Evolutionary conservation across 2,888 invertebrate species (phyloP).

Genomic region (Lasioglossum lativentre): DNA sequence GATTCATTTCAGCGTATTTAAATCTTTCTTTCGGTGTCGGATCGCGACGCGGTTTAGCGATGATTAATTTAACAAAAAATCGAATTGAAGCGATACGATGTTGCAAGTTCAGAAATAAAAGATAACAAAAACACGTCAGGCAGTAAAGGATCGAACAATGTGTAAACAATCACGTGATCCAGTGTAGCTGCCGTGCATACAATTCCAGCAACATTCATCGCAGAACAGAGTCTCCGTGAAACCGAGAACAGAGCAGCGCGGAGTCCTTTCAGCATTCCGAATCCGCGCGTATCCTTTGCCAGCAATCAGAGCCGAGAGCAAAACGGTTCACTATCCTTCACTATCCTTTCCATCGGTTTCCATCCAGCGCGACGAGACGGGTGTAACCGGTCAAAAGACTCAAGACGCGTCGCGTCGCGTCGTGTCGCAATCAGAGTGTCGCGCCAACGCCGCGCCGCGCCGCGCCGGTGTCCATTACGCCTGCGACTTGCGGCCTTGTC

Average conservation of each 20-base stretch:
- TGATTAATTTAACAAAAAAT: too few relatives aligned
- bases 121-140: neutral
- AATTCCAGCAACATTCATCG: neutral
- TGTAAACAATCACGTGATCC: neutral
- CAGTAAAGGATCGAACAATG: neutral
- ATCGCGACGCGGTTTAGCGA: too few relatives aligned
- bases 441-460: too few relatives aligned
- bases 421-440: slow-evolving; percentile 28
- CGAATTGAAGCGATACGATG: neutral
- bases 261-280: neutral
- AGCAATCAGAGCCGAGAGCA: neutral
- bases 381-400: slow-evolving; percentile 1
- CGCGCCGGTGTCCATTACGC: slow-evolving; percentile 25
- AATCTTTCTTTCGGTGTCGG: too few relatives aligned
- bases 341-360: neutral
- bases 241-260: neutral
- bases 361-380: neutral
- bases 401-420: slow-evolving; percentile 7
- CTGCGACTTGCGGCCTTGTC: neutral
- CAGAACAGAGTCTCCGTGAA: neutral
- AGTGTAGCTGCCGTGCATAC: neutral
- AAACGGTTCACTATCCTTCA: slow-evolving; percentile 4
- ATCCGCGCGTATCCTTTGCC: slow-evolving; percentile 9
- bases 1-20: too few relatives aligned
- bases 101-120: neutral